Percentiles rank a stretch among this genome's conserved stretches.
phyloP scores from a whole-genome alignment of 2,888 invertebrate species.

The Epinotia brunnichana region DNA sequence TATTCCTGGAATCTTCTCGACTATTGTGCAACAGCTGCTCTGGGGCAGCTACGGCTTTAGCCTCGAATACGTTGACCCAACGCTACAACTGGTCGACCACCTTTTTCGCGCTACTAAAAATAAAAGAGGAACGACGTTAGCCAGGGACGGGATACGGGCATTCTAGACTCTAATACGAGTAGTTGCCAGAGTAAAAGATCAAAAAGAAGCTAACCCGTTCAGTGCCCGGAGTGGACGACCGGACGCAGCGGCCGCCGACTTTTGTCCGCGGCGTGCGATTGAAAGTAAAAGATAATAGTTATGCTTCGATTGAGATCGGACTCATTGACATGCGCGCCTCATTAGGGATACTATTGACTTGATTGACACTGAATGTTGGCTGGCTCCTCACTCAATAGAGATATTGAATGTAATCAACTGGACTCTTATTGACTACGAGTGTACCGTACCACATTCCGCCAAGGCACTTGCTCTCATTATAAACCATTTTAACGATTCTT shows the following conservation, averaged over 20 bases:
- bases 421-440: slow-evolving; percentile 19
- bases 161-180: slow-evolving; percentile 68
- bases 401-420: slow-evolving; percentile 51
- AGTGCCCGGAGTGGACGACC: slow-evolving; percentile 68
- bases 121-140: slow-evolving; percentile 74
- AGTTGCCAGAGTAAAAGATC: slow-evolving; percentile 56
- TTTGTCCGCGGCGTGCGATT: slow-evolving; percentile 57
- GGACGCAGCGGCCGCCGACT: slow-evolving; percentile 57
- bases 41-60: slow-evolving; percentile 66
- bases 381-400: slow-evolving; percentile 52
- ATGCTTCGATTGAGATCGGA: slow-evolving; percentile 58
- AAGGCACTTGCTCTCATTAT: slow-evolving; percentile 26
- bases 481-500: slow-evolving; percentile 14
- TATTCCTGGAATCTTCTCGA: slow-evolving; percentile 66
- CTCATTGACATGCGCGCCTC: slow-evolving; percentile 67
- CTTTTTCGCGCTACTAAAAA: slow-evolving; percentile 77
- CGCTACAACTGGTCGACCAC: slow-evolving; percentile 70
- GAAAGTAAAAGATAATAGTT: slow-evolving; percentile 64
- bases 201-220: slow-evolving; percentile 71
- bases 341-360: slow-evolving; percentile 61
- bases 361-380: slow-evolving; percentile 50
- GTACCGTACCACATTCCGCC: slow-evolving; percentile 24
- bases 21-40: slow-evolving; percentile 81
- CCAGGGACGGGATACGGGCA: slow-evolving; percentile 69
- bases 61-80: slow-evolving; percentile 77